These are phyloP conservation scores for Melangyna quadrimaculata DNA, from an alignment of 2,888 invertebrate species.

Conservation along the genomic window DNA sequence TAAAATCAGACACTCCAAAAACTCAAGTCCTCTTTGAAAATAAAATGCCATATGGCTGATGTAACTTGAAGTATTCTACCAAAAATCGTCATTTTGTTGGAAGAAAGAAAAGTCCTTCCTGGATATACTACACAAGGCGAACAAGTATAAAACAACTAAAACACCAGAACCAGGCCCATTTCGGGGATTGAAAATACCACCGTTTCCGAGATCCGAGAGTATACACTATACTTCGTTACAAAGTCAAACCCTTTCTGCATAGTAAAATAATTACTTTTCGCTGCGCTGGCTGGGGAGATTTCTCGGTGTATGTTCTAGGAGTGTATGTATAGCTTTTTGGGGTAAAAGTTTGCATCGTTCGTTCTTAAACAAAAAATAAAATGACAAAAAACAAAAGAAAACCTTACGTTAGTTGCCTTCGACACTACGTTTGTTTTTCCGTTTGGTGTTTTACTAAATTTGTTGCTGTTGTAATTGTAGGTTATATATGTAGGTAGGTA, in stretches of 20 bases:
- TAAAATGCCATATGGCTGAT: slow-evolving; percentile 46
- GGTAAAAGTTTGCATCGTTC: slow-evolving; percentile 37
- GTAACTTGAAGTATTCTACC: slow-evolving; percentile 8
- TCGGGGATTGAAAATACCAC: slow-evolving; percentile 2
- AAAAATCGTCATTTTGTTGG: slow-evolving; percentile 4
- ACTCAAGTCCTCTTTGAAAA: slow-evolving; percentile 11
- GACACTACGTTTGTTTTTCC: slow-evolving; percentile 48
- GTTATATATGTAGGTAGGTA: background rate
- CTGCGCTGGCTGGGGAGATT: slow-evolving; percentile 34
- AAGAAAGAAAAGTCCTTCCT: background rate
- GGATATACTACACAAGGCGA: background rate
- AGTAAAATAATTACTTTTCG: slow-evolving; percentile 69
- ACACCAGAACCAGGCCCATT: background rate
- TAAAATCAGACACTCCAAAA: slow-evolving; percentile 59
- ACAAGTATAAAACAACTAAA: background rate
- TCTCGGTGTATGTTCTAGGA: slow-evolving; percentile 5
- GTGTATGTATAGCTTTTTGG: slow-evolving; percentile 9
- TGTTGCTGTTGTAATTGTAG: background rate
- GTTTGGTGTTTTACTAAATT: slow-evolving; percentile 18
- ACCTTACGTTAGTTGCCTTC: slow-evolving; percentile 15
- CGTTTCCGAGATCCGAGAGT: background rate
- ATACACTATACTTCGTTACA: slow-evolving; percentile 37
- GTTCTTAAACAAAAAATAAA: background rate
- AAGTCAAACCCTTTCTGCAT: slow-evolving; percentile 70
- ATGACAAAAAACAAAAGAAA: background rate